Percentiles rank a stretch among this genome's conserved stretches.
These are phyloP conservation scores for Heterotilapia buettikoferi DNA, from an alignment of 2,113 vertebrate genomes.

Conservation along the genomic window DNA sequence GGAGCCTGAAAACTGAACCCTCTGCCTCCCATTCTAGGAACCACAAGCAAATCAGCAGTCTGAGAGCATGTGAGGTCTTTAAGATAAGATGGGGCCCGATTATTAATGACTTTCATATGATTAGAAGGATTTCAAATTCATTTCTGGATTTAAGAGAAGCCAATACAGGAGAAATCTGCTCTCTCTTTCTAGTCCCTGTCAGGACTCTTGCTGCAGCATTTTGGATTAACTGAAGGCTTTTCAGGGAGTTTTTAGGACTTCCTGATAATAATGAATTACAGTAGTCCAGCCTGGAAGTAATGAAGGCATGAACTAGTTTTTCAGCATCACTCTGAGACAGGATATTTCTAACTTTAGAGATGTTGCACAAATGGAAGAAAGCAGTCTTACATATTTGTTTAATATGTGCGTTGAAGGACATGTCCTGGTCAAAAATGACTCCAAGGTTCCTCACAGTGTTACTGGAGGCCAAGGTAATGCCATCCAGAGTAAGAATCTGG, in stretches of 20 bases:
- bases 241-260: fast-evolving
- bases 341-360: too few relatives aligned
- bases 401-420: too few relatives aligned
- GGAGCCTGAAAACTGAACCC: too few relatives aligned
- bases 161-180: fast-evolving
- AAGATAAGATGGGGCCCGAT: neutral
- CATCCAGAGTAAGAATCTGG: too few relatives aligned
- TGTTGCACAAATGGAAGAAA: fast-evolving
- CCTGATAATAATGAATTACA: neutral
- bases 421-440: too few relatives aligned
- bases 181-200: neutral
- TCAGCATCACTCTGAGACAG: too few relatives aligned
- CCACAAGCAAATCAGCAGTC: neutral
- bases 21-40: neutral
- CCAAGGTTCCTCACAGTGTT: too few relatives aligned
- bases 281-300: too few relatives aligned
- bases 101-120: neutral
- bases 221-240: fast-evolving
- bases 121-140: neutral
- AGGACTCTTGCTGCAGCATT: neutral
- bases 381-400: too few relatives aligned
- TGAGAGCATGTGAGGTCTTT: neutral
- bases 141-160: neutral
- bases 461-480: too few relatives aligned
- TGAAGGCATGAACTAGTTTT: too few relatives aligned